Evolutionary conservation across 2,888 invertebrate species (phyloP).

Genomic region (Anoplius nigerrimus): DNA sequence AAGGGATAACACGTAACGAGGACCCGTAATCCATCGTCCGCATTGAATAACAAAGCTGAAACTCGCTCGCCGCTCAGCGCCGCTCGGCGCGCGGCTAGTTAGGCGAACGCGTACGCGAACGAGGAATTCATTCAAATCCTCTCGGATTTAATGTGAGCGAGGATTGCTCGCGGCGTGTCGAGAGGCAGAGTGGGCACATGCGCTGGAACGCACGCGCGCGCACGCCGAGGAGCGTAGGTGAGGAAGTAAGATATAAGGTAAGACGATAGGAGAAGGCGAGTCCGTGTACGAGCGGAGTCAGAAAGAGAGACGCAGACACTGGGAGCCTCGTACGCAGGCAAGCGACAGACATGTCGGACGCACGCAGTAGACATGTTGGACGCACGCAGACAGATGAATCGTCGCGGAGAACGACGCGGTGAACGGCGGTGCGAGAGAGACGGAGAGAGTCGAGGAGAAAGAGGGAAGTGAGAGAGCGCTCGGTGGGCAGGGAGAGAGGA

Average conservation of each 20-base stretch:
- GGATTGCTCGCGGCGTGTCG: constrained; percentile 4
- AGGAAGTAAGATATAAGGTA: constrained; percentile 29
- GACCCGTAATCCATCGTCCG: too few relatives aligned
- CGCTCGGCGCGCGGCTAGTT: too few relatives aligned
- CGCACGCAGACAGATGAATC: neutral
- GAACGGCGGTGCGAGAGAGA: constrained; percentile 3
- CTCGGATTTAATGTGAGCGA: constrained; percentile 11
- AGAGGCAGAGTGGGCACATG: constrained; percentile 7
- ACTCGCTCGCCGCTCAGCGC: too few relatives aligned
- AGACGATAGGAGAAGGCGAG: neutral
- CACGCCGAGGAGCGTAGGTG: constrained; percentile 37
- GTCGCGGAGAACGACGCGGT: too few relatives aligned
- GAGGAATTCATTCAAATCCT: too few relatives aligned
- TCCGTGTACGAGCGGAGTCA: constrained; percentile 8
- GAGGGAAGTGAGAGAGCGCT: constrained; percentile 11
- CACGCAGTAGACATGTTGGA: too few relatives aligned
- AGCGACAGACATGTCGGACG: neutral
- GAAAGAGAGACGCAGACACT: too few relatives aligned
- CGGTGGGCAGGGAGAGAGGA: constrained; percentile 17
- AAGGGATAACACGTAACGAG: too few relatives aligned
- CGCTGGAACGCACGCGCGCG: constrained; percentile 12
- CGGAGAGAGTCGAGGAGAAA: constrained; percentile 22
- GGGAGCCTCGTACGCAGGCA: too few relatives aligned
- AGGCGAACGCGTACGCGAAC: too few relatives aligned
- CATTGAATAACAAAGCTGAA: too few relatives aligned